These are phyloP conservation scores for Phalacrocorax carbo DNA, from an alignment of 2,113 vertebrate species.

Conservation along the genomic window DNA sequence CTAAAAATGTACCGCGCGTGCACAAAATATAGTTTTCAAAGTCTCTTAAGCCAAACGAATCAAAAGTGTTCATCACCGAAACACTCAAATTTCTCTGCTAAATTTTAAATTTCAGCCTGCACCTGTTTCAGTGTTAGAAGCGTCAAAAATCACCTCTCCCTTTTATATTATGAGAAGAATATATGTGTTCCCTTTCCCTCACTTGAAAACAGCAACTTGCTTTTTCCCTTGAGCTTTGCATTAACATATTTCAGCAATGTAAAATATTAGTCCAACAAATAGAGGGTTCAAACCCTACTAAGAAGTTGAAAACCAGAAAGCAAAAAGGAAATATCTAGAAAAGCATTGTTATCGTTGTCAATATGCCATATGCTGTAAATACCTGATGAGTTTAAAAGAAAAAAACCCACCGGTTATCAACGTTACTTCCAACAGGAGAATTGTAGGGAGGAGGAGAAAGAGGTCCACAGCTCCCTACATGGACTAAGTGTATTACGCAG, in stretches of 20 bases:
- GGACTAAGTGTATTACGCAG: accelerated
- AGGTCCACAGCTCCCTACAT: not conserved
- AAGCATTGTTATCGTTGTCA: not conserved
- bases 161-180: not conserved
- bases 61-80: not conserved
- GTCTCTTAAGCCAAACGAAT: not conserved
- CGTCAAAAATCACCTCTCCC: not conserved
- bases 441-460: not conserved
- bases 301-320: not conserved
- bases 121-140: not conserved
- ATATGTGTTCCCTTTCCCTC: not conserved
- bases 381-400: not conserved
- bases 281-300: not conserved
- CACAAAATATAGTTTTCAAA: not conserved
- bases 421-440: not conserved
- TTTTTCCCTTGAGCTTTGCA: not conserved
- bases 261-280: not conserved
- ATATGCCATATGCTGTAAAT: not conserved
- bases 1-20: not conserved
- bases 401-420: not conserved
- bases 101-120: not conserved
- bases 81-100: not conserved
- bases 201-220: not conserved
- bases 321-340: not conserved
- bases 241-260: not conserved